Evolutionary conservation across 2,113 vertebrate species (phyloP).

Genomic region (Pseudonaja textilis): DNA sequence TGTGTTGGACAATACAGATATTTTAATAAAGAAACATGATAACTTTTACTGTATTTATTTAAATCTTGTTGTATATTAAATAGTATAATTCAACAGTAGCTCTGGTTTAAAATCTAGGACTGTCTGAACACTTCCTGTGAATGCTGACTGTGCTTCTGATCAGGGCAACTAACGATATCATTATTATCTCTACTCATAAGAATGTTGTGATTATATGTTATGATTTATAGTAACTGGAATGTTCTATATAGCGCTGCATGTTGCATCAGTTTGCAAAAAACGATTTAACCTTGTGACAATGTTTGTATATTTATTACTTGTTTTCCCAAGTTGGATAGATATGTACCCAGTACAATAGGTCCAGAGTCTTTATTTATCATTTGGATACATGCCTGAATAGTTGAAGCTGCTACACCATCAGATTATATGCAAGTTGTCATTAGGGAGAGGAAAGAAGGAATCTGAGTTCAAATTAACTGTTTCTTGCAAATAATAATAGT

Average conservation of each 20-base stretch:
- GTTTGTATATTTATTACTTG: not conserved
- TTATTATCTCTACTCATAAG: not conserved
- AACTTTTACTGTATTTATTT: not conserved
- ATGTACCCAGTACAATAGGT: not conserved
- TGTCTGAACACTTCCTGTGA: not conserved
- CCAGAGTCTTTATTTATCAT: not conserved
- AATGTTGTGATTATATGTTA: not conserved
- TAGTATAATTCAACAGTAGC: not conserved
- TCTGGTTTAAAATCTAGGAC: not conserved
- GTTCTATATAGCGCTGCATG: not conserved
- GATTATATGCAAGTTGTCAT: not conserved
- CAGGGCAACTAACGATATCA: not conserved
- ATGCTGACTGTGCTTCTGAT: not conserved
- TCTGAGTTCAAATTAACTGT: not conserved
- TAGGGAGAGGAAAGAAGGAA: not conserved
- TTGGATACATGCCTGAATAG: not conserved
- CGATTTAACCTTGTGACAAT: not conserved
- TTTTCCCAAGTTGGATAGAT: not conserved
- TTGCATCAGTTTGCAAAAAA: not conserved
- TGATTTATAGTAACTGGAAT: not conserved
- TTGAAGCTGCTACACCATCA: not conserved
- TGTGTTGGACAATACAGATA: not conserved
- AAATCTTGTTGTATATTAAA: not conserved
- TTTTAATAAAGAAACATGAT: not conserved
- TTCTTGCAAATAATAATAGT: not conserved